These are phyloP conservation scores for Anas platyrhynchos DNA, from an alignment of 2,113 vertebrate genomes.

Conservation along the genomic window DNA sequence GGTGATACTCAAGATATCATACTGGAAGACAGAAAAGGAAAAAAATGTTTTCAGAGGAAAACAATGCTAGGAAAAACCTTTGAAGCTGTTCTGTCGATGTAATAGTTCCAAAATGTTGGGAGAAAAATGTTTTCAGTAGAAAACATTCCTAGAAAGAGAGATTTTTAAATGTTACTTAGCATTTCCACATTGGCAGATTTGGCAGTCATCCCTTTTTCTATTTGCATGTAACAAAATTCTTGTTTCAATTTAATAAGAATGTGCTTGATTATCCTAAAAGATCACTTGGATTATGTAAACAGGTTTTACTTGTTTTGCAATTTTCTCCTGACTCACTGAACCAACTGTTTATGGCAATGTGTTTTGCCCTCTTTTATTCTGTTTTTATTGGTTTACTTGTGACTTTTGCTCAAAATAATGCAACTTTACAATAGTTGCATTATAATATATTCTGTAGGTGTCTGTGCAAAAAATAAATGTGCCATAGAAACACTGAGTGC, in stretches of 20 bases:
- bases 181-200: background rate
- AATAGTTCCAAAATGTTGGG: background rate
- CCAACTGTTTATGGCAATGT: background rate
- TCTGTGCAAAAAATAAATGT: background rate
- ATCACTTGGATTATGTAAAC: background rate
- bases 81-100: background rate
- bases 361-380: background rate
- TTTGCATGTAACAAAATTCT: background rate
- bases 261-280: background rate
- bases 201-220: background rate
- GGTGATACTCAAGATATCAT: background rate
- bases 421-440: too few relatives aligned
- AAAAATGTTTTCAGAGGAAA: background rate
- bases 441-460: background rate
- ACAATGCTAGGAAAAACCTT: background rate
- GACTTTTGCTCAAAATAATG: background rate
- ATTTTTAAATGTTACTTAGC: background rate
- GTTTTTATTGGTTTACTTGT: background rate
- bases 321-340: background rate
- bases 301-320: background rate
- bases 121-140: background rate
- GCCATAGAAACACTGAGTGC: background rate
- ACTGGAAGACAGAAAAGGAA: background rate
- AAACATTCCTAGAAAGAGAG: background rate
- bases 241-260: background rate